Conservation (phyloP, 2,888 invertebrate genomes). For the Caenorhabditis sp. region DNA sequence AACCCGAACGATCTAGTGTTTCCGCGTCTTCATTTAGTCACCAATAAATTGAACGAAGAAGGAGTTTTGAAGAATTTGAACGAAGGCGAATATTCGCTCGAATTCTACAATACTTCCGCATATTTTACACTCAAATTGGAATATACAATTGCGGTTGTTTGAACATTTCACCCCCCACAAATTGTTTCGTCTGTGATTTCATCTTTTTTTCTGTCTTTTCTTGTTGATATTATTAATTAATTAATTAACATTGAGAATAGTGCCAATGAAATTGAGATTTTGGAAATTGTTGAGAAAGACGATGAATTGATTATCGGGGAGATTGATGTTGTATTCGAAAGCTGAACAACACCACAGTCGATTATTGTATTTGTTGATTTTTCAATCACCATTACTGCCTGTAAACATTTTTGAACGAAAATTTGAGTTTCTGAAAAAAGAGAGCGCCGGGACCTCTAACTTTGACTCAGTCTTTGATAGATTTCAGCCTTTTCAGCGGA, state of each 20-base stretch:
- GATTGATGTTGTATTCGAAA: slow-evolving; percentile 10
- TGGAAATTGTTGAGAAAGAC: slow-evolving; percentile 6
- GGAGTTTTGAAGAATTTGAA: slow-evolving; percentile 42
- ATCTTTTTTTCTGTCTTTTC: neutral
- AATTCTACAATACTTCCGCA: slow-evolving; percentile 42
- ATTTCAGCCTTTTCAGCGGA: no score
- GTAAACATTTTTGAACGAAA: slow-evolving; percentile 1
- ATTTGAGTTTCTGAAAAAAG: no score
- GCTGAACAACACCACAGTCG: slow-evolving; percentile 23
- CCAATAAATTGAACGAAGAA: slow-evolving; percentile 55
- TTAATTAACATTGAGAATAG: neutral
- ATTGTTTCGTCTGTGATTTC: no score
- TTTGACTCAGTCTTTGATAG: no score
- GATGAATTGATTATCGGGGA: slow-evolving; percentile 12
- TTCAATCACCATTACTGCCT: slow-evolving; percentile 27
- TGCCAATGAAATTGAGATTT: neutral
- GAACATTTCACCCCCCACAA: slow-evolving; percentile 1
- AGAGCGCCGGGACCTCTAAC: no score
- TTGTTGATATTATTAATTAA: neutral
- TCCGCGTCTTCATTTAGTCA: slow-evolving; percentile 47
- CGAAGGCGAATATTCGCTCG: slow-evolving; percentile 41
- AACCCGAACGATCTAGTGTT: slow-evolving; percentile 46
- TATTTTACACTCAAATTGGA: slow-evolving; percentile 58
- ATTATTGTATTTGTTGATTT: slow-evolving; percentile 14
- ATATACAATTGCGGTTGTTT: slow-evolving; percentile 40